These are phyloP conservation scores for Mantis religiosa DNA, from an alignment of 2,888 invertebrate genomes.

Conservation along the genomic window DNA sequence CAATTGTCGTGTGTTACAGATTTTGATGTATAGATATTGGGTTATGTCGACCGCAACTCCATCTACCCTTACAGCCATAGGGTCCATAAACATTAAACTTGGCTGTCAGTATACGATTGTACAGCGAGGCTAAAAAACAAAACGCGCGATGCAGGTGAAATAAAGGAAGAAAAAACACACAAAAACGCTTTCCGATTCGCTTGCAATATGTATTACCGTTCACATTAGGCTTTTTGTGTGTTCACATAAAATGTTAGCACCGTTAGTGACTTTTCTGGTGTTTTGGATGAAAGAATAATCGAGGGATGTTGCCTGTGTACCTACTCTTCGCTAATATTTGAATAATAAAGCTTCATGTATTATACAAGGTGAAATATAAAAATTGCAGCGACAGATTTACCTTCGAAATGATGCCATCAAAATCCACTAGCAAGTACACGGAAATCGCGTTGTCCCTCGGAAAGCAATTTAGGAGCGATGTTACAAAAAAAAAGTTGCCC, in stretches of 20 bases:
- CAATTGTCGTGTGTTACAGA: no score
- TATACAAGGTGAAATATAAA: background rate
- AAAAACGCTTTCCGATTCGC: background rate
- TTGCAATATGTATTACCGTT: constrained; percentile 1
- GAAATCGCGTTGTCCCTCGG: background rate
- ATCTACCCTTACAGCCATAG: background rate
- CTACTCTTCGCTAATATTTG: background rate
- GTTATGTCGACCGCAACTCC: no score
- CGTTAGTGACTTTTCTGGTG: background rate
- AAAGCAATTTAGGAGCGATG: background rate
- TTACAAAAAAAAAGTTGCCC: background rate
- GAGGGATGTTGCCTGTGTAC: background rate
- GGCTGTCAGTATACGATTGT: background rate
- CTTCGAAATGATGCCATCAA: background rate
- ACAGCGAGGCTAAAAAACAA: background rate
- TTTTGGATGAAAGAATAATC: background rate
- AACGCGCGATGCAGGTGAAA: background rate
- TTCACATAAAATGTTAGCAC: background rate
- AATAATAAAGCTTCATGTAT: background rate
- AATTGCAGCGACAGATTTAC: background rate
- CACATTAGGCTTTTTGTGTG: background rate
- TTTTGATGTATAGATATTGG: no score
- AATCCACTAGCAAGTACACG: background rate
- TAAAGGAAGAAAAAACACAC: background rate
- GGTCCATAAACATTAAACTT: background rate